Base-by-base conservation (phyloP, 2,888 invertebrate genomes). In the Deilephila elpenor region DNA sequence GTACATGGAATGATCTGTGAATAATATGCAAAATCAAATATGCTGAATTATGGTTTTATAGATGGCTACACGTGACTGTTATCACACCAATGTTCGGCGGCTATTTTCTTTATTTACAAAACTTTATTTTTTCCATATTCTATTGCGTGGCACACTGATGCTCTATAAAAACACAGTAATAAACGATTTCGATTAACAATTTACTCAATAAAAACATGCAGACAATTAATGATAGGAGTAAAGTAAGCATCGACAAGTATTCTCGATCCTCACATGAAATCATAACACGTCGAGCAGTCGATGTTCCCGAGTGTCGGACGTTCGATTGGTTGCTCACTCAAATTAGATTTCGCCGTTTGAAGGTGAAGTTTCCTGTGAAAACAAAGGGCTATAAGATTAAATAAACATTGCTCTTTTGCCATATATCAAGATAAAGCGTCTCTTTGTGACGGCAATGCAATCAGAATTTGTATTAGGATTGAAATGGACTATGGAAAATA, bases 281-380 rank as follows among this genome's bases (percentile, higher is more conserved):
- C 78, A 84, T 80, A 80, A 80, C 76, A 80, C 67, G 53, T 64
- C 25, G 71, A 72, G 34, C 73, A 67, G 77, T 76, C 73, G 70
- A 75, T 72, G 75, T 74, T 75, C 73, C 78, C 77, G 74, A 80
- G 76, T 77, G 78, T 76, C 75, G 75, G 73, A 70, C 76, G 74
- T 79, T 82, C 80, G 78, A 82, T 80, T 77, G 78, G 76, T 79
- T 76, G 72, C 74, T 80, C 76, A 76, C 74, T 74, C 74, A 80
- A 86, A 86, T 85, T 85, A 82, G 81, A 86, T 85, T 86, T 83
- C 76, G 76, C 73, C 77, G 78, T 78, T 80, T 77, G 77, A 78
- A 83, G 80, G 80, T 81, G 80, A 80, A 80, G 80, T 84, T 85
- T 78, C 75, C 79, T 82, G 76, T 83, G 70, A 77, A 83, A 84